Conservation (phyloP, 2,888 invertebrate species). For the Eilema griseolum region DNA sequence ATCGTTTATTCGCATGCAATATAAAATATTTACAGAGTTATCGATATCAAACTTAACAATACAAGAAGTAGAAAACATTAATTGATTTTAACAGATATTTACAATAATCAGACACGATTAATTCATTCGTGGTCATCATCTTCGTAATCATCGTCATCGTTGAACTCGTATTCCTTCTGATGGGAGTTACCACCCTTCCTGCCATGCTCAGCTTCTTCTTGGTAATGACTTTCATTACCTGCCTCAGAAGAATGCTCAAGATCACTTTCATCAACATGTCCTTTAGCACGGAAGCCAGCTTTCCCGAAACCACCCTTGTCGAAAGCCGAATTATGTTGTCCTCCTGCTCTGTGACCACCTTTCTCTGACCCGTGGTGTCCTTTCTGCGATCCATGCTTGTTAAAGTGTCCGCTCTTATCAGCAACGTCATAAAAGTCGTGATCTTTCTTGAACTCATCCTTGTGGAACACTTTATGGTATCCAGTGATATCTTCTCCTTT, state of each 20-base stretch:
- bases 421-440: conserved; percentile 92
- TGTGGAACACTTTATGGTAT: conserved; percentile 91
- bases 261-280: conserved; percentile 82
- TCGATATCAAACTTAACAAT: conserved; percentile 82
- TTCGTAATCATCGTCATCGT: conserved; percentile 65
- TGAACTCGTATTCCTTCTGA: conserved; percentile 81
- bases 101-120: conserved; percentile 51
- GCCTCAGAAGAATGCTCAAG: conserved; percentile 86
- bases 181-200: conserved; percentile 83
- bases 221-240: conserved; percentile 86
- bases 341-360: conserved; percentile 87
- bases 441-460: conserved; percentile 93
- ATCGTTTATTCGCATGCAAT: conserved; percentile 66
- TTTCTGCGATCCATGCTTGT: conserved; percentile 88
- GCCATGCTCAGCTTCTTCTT: conserved; percentile 84
- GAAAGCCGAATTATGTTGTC: conserved; percentile 83
- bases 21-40: conserved; percentile 69
- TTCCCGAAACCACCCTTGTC: conserved; percentile 84
- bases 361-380: conserved; percentile 84
- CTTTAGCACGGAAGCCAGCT: conserved; percentile 87
- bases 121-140: conserved; percentile 58
- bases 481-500: conserved; percentile 91
- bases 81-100: conserved; percentile 65
- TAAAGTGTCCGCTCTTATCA: conserved; percentile 89
- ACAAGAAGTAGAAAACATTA: conserved; percentile 68